Evolutionary conservation across 2,797 vertebrate species (phyloP).

Genomic region (Synaphobranchus kaupii): DNA sequence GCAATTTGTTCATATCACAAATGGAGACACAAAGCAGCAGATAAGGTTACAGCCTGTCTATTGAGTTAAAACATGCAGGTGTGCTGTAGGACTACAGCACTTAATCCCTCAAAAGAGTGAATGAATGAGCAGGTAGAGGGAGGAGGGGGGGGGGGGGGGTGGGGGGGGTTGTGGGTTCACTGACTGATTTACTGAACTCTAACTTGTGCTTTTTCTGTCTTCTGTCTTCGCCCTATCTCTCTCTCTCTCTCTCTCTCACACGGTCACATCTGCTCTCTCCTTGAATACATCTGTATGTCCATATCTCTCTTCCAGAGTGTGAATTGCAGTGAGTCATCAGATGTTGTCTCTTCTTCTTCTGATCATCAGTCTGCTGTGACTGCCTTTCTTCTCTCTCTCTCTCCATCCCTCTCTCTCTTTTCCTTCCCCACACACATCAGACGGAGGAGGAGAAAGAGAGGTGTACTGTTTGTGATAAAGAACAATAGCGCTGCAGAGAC

Average conservation of each 20-base stretch:
- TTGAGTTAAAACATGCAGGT: slow-evolving; percentile 76
- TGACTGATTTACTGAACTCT: slow-evolving; percentile 56
- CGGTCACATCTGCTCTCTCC: slow-evolving; percentile 60
- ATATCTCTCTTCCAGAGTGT: slow-evolving; percentile 56
- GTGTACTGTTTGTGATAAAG: slow-evolving; percentile 59
- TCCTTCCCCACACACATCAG: slow-evolving; percentile 55
- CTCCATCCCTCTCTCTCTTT: slow-evolving; percentile 54
- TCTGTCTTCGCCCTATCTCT: slow-evolving; percentile 5
- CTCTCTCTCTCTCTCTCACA: slow-evolving; percentile 23
- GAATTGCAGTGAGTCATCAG: slow-evolving; percentile 67
- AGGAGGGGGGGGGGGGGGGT: slow-evolving; percentile 33
- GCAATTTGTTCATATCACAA: slow-evolving; percentile 83
- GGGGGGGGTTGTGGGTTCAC: slow-evolving; percentile 37
- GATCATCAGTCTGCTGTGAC: slow-evolving; percentile 28
- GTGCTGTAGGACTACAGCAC: slow-evolving; percentile 63
- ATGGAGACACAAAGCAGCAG: slow-evolving; percentile 74
- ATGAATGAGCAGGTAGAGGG: slow-evolving; percentile 36
- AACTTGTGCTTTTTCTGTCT: neutral
- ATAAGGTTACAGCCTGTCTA: slow-evolving; percentile 83
- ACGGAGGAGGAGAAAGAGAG: slow-evolving; percentile 55
- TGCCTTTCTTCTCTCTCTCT: slow-evolving; percentile 43
- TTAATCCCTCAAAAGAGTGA: slow-evolving; percentile 26
- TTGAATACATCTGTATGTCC: slow-evolving; percentile 60
- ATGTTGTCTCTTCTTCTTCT: slow-evolving; percentile 67
- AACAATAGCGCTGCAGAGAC: slow-evolving; percentile 62